Percentiles rank a stretch among this genome's conserved stretches.
Conservation (phyloP, 2,888 invertebrate genomes). For the Allacma fusca region DNA sequence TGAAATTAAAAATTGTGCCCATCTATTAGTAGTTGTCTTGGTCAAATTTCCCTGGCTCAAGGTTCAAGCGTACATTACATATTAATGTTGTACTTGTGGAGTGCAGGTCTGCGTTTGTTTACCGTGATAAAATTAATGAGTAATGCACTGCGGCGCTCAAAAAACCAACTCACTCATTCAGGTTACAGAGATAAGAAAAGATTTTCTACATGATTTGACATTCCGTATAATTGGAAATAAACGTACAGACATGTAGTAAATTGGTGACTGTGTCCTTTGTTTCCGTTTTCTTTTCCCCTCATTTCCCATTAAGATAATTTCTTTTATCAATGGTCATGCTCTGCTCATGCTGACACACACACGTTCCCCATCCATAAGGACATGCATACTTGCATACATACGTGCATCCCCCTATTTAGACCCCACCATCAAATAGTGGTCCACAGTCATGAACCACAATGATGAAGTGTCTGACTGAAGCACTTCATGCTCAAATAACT, state of each 20-base stretch:
- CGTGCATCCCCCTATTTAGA: too few species aligned
- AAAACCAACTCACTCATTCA: neutral
- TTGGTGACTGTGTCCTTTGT: constrained; percentile 1
- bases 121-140: neutral
- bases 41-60: neutral
- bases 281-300: constrained; percentile 16
- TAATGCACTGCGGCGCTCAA: too few species aligned
- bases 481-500: too few species aligned
- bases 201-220: constrained; percentile 18
- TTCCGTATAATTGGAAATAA: constrained; percentile 20
- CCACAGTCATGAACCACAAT: too few species aligned
- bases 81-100: neutral
- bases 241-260: neutral
- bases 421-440: too few species aligned
- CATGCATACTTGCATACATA: too few species aligned
- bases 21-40: constrained; percentile 10
- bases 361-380: too few species aligned
- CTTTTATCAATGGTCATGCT: constrained; percentile 3
- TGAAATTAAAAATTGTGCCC: constrained; percentile 20
- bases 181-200: neutral
- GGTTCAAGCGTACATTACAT: neutral
- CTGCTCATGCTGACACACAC: neutral
- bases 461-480: too few species aligned
- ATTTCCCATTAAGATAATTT: constrained; percentile 13
- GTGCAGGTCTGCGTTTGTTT: neutral